A percentile compares a stretch with the other conserved stretches of the same genome.
Evolutionary conservation across 2,797 vertebrate species (phyloP).

Genomic region (Pangasius djambal): DNA sequence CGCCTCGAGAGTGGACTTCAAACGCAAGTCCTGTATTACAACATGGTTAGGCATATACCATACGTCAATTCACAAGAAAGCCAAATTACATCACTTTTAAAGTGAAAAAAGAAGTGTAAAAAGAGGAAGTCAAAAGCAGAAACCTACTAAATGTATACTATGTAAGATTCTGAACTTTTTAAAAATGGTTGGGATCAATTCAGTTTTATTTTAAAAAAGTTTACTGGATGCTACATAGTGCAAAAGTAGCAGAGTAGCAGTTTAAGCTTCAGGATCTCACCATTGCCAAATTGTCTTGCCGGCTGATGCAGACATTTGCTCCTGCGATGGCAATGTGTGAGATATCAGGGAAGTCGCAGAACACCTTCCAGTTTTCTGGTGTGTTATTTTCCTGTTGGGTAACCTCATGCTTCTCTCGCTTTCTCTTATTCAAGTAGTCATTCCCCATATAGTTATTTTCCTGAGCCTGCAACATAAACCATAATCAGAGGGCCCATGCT

Average conservation of each 20-base stretch:
- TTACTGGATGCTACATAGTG: not conserved
- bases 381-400: constrained; percentile 26
- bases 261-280: constrained; percentile 69
- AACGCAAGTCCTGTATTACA: constrained; percentile 77
- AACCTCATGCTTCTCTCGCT: constrained; percentile 54
- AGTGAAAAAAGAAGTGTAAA: not conserved
- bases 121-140: not conserved
- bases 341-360: constrained; percentile 91
- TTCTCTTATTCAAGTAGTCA: constrained; percentile 59
- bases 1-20: constrained; percentile 76
- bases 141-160: not conserved
- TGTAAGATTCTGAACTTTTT: not conserved
- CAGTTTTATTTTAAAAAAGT: not conserved
- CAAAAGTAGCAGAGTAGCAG: constrained; percentile 26
- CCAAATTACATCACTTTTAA: not conserved
- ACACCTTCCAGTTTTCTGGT: constrained; percentile 71
- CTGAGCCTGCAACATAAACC: constrained; percentile 58
- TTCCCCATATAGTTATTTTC: constrained; percentile 66
- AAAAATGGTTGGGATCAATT: not conserved
- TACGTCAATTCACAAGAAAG: constrained; percentile 15
- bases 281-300: constrained; percentile 86
- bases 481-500: not conserved
- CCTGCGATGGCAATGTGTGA: constrained; percentile 83
- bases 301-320: constrained; percentile 78
- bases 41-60: not conserved